Base-by-base conservation (phyloP, 2,797 vertebrate species). In the Rallus crepitans region DNA sequence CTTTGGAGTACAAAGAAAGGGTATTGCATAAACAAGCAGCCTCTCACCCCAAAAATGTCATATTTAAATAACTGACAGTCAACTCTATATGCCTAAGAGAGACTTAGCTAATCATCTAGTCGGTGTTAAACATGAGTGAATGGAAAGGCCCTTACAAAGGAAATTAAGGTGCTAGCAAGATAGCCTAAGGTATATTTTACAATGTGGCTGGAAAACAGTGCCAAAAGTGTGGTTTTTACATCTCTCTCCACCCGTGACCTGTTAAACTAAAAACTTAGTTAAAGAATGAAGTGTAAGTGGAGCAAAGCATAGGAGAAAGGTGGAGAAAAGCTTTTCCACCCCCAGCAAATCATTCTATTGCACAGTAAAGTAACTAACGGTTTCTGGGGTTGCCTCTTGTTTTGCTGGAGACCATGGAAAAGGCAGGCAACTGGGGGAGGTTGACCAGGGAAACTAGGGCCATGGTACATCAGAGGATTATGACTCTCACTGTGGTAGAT, bases 401-500 rank as follows among this genome's bases (percentile, higher is more conserved):
- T 94, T 90, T 71, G 28, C 57, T 37, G 14, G 60, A 75, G 31
- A 19, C 47, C 16, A 7, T 81, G 61, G 61, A 69, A 72, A 86
- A 71, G 17, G 30, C 30, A 40, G 33, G 19, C 31, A 39, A 1
- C 3, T 35, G 60, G 52, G 69, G n/a, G 55, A 61, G 33, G 8
- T 24, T 2, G 2, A n/a, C 18, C 18, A 71, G 13, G 12, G 48
- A 33, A 85, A 25, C 8, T 11, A 5, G 20, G 64, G 12, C 55
- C 33, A 3, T 3, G 9, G 23, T 28, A 15, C 0, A 1, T 12
- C 0, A 70, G 39, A 73, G 21, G 17, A 23, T 52, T 60, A 2
- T 33, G 25, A 87, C 17, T 40, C 47, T 91, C 45, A 3, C 9
- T 75, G 0, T 75, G 5, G 4, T 18, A 66, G 31, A 24, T 4